Percentiles rank a stretch among this genome's conserved stretches.
These are phyloP conservation scores for Lepidostoma basale DNA, from an alignment of 1,140 invertebrate species.

Conservation along the genomic window DNA sequence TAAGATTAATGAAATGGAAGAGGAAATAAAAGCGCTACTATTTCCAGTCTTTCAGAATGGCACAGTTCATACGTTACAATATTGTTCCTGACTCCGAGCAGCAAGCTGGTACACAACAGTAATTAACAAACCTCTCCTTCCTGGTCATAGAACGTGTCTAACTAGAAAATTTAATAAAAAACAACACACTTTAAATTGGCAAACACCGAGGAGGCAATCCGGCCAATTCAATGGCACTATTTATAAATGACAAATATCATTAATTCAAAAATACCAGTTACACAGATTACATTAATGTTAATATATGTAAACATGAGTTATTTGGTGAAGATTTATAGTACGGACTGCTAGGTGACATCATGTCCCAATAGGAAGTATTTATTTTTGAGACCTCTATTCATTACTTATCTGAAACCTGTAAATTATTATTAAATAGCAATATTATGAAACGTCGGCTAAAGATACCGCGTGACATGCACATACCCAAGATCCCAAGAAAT, in stretches of 20 bases:
- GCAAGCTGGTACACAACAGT: conserved; percentile 12
- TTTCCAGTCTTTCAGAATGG: conserved; percentile 40
- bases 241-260: too few relatives aligned
- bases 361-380: too few relatives aligned
- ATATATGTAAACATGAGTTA: too few relatives aligned
- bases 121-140: conserved; percentile 24
- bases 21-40: too few relatives aligned
- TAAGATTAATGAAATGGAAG: too few relatives aligned
- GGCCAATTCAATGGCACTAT: conserved; percentile 35
- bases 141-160: neutral
- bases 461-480: too few relatives aligned
- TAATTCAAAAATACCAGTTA: too few relatives aligned
- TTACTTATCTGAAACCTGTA: too few relatives aligned
- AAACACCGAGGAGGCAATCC: conserved; percentile 30
- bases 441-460: too few relatives aligned
- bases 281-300: neutral
- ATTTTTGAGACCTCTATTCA: too few relatives aligned
- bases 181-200: conserved; percentile 23
- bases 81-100: conserved; percentile 34
- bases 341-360: neutral
- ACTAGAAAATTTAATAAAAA: conserved; percentile 22
- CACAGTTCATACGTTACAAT: conserved; percentile 20
- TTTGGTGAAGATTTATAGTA: neutral
- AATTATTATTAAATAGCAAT: too few relatives aligned
- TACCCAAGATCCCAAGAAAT: too few relatives aligned